A percentile compares a stretch with the other conserved stretches of the same genome.
Evolutionary conservation across 2,113 vertebrate genomes (phyloP).

Genomic region (Paralichthys olivaceus): DNA sequence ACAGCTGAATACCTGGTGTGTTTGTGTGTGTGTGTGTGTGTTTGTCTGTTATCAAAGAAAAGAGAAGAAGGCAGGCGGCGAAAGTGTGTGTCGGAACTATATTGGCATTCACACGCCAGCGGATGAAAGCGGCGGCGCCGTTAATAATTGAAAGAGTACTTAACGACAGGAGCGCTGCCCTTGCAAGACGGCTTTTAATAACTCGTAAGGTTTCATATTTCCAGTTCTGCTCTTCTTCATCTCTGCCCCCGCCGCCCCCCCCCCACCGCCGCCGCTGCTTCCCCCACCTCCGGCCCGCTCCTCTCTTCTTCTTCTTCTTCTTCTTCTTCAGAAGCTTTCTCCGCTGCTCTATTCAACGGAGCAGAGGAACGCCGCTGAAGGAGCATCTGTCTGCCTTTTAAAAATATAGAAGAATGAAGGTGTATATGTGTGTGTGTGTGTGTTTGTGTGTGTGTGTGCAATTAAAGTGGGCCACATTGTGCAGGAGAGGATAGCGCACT

Average conservation of each 20-base stretch:
- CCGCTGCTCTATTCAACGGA: slow-evolving; percentile 57
- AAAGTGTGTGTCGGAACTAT: slow-evolving; percentile 41
- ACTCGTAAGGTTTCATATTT: slow-evolving; percentile 73
- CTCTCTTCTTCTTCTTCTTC: not conserved
- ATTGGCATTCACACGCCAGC: slow-evolving; percentile 42
- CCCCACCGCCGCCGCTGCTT: not conserved
- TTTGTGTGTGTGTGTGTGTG: not conserved
- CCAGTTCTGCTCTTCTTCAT: slow-evolving; percentile 58
- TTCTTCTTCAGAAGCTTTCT: slow-evolving; percentile 37
- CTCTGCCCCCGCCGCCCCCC: not conserved
- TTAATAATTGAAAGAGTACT: slow-evolving; percentile 81
- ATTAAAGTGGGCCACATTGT: slow-evolving; percentile 54
- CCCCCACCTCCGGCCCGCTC: slow-evolving; percentile 26
- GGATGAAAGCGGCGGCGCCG: slow-evolving; percentile 65
- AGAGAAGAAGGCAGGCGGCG: slow-evolving; percentile 22
- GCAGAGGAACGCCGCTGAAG: slow-evolving; percentile 12
- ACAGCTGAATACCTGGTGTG: slow-evolving; percentile 40
- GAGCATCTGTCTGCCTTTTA: slow-evolving; percentile 61
- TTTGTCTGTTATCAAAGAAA: slow-evolving; percentile 42
- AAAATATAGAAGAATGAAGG: slow-evolving; percentile 42
- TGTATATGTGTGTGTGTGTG: slow-evolving; percentile 29
- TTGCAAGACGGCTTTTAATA: slow-evolving; percentile 74
- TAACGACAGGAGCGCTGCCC: slow-evolving; percentile 73
- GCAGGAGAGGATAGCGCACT: slow-evolving; percentile 39
- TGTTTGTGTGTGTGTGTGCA: slow-evolving; percentile 12